These are phyloP conservation scores for Ooceraea biroi DNA, from an alignment of 1,140 invertebrate species.

Conservation along the genomic window DNA sequence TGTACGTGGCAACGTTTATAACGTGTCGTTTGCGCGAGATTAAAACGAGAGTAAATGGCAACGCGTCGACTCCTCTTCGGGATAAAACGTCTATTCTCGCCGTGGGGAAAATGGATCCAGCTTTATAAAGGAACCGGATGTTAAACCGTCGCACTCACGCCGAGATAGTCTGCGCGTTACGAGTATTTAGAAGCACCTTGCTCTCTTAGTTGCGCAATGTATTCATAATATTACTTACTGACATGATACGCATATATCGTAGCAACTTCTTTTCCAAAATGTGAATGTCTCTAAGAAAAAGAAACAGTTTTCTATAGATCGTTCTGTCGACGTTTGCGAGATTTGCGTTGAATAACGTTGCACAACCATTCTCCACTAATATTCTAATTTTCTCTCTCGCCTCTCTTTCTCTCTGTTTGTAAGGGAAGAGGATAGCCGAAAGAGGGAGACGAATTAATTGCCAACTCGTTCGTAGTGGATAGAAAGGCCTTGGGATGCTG, in stretches of 20 bases:
- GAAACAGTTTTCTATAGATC: background rate
- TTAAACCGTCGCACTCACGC: background rate
- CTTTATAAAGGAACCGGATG: background rate
- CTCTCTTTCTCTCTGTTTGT: background rate
- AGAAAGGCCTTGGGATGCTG: constrained; percentile 70
- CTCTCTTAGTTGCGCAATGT: background rate
- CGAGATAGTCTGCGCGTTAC: background rate
- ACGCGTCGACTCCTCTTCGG: background rate
- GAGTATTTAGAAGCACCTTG: background rate
- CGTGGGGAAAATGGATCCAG: background rate
- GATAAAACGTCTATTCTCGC: constrained; percentile 11
- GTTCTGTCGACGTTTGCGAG: background rate
- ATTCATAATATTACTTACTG: background rate
- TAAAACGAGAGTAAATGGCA: constrained; percentile 26
- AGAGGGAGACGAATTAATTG: constrained; percentile 72
- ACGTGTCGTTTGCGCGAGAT: background rate
- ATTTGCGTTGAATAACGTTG: constrained; percentile 5
- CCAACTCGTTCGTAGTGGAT: constrained; percentile 71
- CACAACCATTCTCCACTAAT: background rate
- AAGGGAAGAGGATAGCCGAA: constrained; percentile 24
- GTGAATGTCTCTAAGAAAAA: background rate
- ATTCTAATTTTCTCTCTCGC: background rate
- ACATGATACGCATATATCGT: background rate
- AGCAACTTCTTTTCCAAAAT: background rate
- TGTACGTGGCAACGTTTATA: background rate